phyloP scores from a whole-genome alignment of 2,113 vertebrate species.

The Cacatua alba region DNA sequence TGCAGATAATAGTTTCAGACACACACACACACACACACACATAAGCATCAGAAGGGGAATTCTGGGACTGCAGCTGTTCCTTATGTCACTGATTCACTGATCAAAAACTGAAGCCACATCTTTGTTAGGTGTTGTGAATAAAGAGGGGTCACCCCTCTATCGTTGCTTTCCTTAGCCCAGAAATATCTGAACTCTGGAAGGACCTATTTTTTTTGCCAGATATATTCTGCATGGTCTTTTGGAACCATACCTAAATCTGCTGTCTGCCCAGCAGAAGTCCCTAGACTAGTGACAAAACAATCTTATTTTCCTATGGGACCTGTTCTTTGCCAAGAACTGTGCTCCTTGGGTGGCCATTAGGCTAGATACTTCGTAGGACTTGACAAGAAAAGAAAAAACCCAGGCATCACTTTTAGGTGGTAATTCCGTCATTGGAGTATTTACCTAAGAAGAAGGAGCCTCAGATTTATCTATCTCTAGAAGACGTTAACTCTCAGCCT shows the following conservation, averaged over 20 bases:
- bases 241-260: background rate
- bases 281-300: background rate
- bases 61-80: background rate
- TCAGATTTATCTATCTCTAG: background rate
- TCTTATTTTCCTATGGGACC: background rate
- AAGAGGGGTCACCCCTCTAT: background rate
- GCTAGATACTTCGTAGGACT: background rate
- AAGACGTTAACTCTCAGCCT: background rate
- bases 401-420: background rate
- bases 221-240: background rate
- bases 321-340: accelerated
- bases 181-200: background rate
- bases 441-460: background rate
- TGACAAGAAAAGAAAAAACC: background rate
- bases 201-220: background rate
- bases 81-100: background rate
- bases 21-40: too few species aligned
- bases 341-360: background rate
- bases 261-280: background rate
- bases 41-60: background rate
- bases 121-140: background rate
- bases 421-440: background rate
- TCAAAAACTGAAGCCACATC: background rate
- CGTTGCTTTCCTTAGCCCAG: background rate
- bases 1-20: background rate